A percentile compares a stretch with the other conserved stretches of the same genome.
These are phyloP conservation scores for Bellardia pandia DNA, from an alignment of 2,888 invertebrate genomes.

Conservation along the genomic window DNA sequence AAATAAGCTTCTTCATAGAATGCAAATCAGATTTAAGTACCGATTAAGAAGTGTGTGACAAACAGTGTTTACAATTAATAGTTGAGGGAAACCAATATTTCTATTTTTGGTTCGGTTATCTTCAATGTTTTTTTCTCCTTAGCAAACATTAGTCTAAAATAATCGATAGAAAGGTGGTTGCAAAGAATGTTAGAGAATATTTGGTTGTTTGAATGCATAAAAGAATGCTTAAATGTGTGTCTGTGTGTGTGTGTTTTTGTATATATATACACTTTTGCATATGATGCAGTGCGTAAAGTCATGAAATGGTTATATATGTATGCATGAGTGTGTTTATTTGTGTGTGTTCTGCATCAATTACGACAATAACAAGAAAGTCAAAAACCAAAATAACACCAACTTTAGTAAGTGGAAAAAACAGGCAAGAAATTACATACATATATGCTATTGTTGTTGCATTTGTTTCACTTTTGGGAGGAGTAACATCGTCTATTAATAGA, in stretches of 20 bases:
- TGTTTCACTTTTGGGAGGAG: neutral
- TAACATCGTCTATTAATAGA: slow-evolving; percentile 6
- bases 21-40: neutral
- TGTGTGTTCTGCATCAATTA: slow-evolving; percentile 35
- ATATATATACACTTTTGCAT: slow-evolving; percentile 7
- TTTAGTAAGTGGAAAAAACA: neutral
- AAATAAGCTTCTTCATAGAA: neutral
- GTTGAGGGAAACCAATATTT: slow-evolving; percentile 40
- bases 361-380: slow-evolving; percentile 27
- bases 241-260: neutral
- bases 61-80: slow-evolving; percentile 36
- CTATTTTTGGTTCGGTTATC: neutral
- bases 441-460: neutral
- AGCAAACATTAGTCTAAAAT: neutral
- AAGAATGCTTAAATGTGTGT: neutral
- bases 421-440: neutral
- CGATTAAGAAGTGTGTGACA: neutral
- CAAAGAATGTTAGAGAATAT: neutral
- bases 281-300: slow-evolving; percentile 52
- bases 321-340: neutral
- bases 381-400: slow-evolving; percentile 7
- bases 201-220: neutral
- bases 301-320: slow-evolving; percentile 21
- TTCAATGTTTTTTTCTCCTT: neutral
- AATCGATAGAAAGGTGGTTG: slow-evolving; percentile 25